A percentile compares a stretch with the other conserved stretches of the same genome.
Evolutionary conservation across 2,888 invertebrate genomes (phyloP).

Genomic region (Tuberolachnus salignus): DNA sequence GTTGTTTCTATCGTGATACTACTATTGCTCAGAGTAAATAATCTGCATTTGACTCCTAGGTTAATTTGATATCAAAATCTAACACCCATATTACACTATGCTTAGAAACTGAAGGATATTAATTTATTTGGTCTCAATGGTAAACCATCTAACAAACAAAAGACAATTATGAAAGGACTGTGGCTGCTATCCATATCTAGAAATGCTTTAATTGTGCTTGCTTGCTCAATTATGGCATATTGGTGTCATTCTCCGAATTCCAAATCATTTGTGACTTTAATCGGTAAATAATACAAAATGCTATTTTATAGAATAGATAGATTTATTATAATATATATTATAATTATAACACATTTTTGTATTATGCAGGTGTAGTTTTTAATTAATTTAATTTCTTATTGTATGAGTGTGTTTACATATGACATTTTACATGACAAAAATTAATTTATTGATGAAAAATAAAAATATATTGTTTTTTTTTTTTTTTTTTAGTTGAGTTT

Average conservation of each 20-base stretch:
- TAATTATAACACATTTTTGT: no score
- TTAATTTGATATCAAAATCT: not conserved
- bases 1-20: conserved; percentile 75
- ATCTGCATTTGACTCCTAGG: conserved; percentile 18
- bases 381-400: no score
- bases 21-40: conserved; percentile 76
- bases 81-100: conserved; percentile 58
- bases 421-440: no score
- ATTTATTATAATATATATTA: no score
- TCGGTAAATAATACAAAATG: conserved; percentile 64
- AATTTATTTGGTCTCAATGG: conserved; percentile 64
- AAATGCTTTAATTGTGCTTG: conserved; percentile 81
- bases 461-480: no score
- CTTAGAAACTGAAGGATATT: conserved; percentile 76
- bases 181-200: conserved; percentile 83
- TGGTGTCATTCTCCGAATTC: conserved; percentile 64
- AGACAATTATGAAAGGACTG: conserved; percentile 67
- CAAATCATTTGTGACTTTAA: conserved; percentile 67
- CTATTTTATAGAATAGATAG: no score
- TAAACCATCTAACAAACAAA: conserved; percentile 62
- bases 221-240: conserved; percentile 74
- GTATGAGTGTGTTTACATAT: no score
- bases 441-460: no score
- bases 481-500: no score
- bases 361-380: no score